Conservation (phyloP, 2,797 vertebrate species). For the Sus cebifrons region DNA sequence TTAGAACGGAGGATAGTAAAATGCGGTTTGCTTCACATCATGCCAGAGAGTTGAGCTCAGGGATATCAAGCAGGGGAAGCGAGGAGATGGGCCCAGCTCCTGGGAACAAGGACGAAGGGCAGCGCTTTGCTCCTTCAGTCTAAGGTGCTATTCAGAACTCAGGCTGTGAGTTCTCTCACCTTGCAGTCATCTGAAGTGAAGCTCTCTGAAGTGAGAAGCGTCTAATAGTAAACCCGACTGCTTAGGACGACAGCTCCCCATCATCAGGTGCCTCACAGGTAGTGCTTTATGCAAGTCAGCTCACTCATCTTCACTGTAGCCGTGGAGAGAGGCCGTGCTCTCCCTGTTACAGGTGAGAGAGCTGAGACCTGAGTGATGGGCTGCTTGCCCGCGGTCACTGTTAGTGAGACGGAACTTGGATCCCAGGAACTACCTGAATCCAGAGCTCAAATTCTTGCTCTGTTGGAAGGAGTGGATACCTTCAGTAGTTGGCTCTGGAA, state of each 20-base stretch:
- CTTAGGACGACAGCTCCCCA: background rate
- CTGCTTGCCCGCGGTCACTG: background rate
- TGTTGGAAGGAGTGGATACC: background rate
- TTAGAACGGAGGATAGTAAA: slow-evolving; percentile 40
- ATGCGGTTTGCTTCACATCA: slow-evolving; percentile 15
- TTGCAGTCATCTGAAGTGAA: background rate
- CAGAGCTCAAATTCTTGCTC: slow-evolving; percentile 30
- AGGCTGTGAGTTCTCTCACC: slow-evolving; percentile 1
- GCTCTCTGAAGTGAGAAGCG: slow-evolving; percentile 12
- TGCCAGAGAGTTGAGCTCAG: background rate
- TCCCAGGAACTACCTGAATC: background rate
- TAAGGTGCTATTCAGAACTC: slow-evolving; percentile 5
- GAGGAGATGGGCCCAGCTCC: background rate
- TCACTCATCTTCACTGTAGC: background rate
- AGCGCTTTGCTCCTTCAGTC: background rate
- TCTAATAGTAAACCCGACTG: background rate
- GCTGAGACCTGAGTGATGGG: background rate
- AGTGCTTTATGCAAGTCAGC: background rate
- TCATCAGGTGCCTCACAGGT: background rate
- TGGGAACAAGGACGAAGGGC: background rate
- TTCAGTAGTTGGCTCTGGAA: slow-evolving; percentile 46
- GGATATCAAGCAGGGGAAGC: slow-evolving; percentile 36
- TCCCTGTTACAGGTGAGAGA: background rate
- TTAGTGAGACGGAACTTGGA: slow-evolving; percentile 17
- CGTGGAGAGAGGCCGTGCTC: background rate